Evolutionary conservation across 2,888 invertebrate genomes (phyloP).

Genomic region (Sicus ferrugineus): DNA sequence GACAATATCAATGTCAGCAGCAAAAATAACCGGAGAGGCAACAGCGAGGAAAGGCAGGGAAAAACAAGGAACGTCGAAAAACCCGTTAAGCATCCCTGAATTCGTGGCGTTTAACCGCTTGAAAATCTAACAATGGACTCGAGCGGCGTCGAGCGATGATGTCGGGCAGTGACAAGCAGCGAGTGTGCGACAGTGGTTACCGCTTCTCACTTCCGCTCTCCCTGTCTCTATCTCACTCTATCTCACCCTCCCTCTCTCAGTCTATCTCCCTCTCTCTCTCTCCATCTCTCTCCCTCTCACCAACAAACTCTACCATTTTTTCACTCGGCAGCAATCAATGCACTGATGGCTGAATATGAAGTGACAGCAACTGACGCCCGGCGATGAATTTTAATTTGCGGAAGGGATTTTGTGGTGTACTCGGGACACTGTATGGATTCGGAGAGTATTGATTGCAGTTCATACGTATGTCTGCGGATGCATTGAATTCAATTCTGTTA

Average conservation of each 20-base stretch:
- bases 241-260: background rate
- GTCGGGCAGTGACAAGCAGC: constrained; percentile 46
- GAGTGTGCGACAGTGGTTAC: constrained; percentile 12
- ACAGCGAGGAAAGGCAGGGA: background rate
- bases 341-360: constrained; percentile 31
- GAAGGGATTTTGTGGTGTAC: constrained; percentile 14
- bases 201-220: background rate
- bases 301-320: background rate
- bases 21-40: background rate
- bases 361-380: constrained; percentile 48
- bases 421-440: background rate
- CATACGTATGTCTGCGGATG: too few species aligned
- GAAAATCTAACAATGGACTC: constrained; percentile 10
- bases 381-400: constrained; percentile 54
- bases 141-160: background rate
- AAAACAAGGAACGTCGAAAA: background rate
- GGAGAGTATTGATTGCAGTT: too few species aligned
- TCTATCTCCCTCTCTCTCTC: background rate
- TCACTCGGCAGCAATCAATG: background rate
- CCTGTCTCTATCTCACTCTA: background rate
- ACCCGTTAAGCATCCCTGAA: constrained; percentile 16
- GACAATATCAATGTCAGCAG: constrained; percentile 20
- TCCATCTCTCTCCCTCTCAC: background rate
- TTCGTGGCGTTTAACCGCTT: constrained; percentile 2
- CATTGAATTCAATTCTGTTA: too few species aligned